Evolutionary conservation across 2,888 invertebrate species (phyloP).

Genomic region (Oscheius sp.): DNA sequence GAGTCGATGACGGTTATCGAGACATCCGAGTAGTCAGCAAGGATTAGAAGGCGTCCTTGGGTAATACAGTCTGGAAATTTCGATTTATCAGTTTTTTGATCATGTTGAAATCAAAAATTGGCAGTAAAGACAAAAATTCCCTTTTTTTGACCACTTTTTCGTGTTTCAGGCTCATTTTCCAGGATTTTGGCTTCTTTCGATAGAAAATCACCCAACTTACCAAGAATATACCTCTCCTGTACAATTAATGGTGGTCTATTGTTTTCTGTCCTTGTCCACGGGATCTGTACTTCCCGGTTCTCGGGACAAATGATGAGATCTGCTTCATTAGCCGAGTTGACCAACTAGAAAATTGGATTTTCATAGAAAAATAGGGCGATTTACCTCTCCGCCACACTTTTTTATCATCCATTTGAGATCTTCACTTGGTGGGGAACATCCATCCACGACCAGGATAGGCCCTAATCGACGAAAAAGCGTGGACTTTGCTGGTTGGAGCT

Average conservation of each 20-base stretch:
- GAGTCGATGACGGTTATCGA: slow-evolving; percentile 15
- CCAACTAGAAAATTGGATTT: neutral
- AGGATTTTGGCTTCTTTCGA: neutral
- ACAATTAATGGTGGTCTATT: slow-evolving; percentile 14
- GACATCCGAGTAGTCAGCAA: slow-evolving; percentile 25
- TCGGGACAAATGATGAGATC: slow-evolving; percentile 13
- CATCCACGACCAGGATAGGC: slow-evolving; percentile 36
- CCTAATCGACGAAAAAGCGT: slow-evolving; percentile 14
- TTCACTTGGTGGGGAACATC: slow-evolving; percentile 37
- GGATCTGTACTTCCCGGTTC: neutral
- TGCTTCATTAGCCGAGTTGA: neutral
- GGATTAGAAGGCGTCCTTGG: neutral
- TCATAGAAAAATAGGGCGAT: no score
- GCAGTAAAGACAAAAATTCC: no score
- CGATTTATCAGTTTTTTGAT: neutral
- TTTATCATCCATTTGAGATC: slow-evolving; percentile 45
- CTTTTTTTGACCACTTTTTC: neutral
- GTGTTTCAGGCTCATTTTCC: neutral
- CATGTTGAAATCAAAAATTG: no score
- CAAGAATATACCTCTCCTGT: slow-evolving; percentile 23
- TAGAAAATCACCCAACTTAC: slow-evolving; percentile 6
- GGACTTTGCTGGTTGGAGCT: slow-evolving; percentile 10
- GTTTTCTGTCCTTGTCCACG: slow-evolving; percentile 6
- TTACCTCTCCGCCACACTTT: slow-evolving; percentile 45
- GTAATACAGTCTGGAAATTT: slow-evolving; percentile 16